Conservation (phyloP, 2,113 vertebrate genomes). For the Campylorhamphus procurvoides region DNA sequence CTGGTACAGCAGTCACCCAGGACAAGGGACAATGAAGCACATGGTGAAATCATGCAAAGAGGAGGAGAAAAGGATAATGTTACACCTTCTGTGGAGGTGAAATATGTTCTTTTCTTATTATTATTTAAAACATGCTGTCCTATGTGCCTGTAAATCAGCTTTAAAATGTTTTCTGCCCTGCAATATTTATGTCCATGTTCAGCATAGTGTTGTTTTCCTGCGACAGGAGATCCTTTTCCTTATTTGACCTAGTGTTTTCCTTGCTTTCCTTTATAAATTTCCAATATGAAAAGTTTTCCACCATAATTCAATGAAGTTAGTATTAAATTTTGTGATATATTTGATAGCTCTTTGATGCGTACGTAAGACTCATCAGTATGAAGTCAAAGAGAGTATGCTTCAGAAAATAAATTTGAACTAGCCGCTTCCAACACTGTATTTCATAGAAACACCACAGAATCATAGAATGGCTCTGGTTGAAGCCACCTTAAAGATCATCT, state of each 20-base stretch:
- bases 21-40: not conserved
- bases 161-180: not conserved
- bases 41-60: not conserved
- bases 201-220: not conserved
- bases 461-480: not conserved
- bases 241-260: not conserved
- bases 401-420: not conserved
- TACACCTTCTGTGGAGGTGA: not conserved
- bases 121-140: not conserved
- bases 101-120: not conserved
- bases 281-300: not conserved
- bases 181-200: not conserved
- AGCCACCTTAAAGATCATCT: not conserved
- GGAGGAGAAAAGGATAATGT: fast-evolving
- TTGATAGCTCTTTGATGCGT: not conserved
- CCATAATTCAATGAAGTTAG: not conserved
- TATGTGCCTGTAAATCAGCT: not conserved
- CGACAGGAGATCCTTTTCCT: not conserved
- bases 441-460: not conserved
- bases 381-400: not conserved
- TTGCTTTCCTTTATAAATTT: not conserved
- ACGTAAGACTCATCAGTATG: not conserved
- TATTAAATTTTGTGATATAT: not conserved
- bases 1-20: not conserved
- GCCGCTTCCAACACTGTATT: not conserved